Percentiles rank a stretch among this genome's conserved stretches.
phyloP scores from a whole-genome alignment of 2,888 invertebrate genomes.

The Agonum fuliginosum region DNA sequence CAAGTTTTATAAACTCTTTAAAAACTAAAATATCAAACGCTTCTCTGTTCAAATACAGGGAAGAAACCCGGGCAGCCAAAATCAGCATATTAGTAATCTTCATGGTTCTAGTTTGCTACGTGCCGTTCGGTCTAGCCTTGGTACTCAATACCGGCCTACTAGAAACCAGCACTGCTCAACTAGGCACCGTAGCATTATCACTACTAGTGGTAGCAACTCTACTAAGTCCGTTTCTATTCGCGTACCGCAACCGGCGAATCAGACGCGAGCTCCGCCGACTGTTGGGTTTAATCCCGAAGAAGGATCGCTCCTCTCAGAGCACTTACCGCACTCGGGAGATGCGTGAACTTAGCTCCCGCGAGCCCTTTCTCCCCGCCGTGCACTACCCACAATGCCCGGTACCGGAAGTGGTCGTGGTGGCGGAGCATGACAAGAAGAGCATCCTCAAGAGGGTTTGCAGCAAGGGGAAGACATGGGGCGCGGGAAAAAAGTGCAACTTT shows the following conservation, averaged over 20 bases:
- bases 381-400: conserved; percentile 59
- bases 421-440: conserved; percentile 68
- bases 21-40: conserved; percentile 89
- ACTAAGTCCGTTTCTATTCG: conserved; percentile 85
- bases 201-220: conserved; percentile 78
- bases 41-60: conserved; percentile 88
- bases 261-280: conserved; percentile 76
- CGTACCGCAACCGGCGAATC: conserved; percentile 83
- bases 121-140: conserved; percentile 71
- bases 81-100: conserved; percentile 87
- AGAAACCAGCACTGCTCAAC: conserved; percentile 71
- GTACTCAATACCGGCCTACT: conserved; percentile 68
- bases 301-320: neutral
- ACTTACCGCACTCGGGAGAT: conserved; percentile 42
- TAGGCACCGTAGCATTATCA: conserved; percentile 75
- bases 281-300: conserved; percentile 70
- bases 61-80: conserved; percentile 92
- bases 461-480: conserved; percentile 67
- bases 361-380: conserved; percentile 48
- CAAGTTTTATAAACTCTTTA: conserved; percentile 83
- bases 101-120: conserved; percentile 77
- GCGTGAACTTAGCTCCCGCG: conserved; percentile 16
- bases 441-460: conserved; percentile 70
- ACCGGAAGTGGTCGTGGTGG: conserved; percentile 69
- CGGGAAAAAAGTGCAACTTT: conserved; percentile 70